phyloP scores from a whole-genome alignment of 1,140 invertebrate species.

The Lerema accius region DNA sequence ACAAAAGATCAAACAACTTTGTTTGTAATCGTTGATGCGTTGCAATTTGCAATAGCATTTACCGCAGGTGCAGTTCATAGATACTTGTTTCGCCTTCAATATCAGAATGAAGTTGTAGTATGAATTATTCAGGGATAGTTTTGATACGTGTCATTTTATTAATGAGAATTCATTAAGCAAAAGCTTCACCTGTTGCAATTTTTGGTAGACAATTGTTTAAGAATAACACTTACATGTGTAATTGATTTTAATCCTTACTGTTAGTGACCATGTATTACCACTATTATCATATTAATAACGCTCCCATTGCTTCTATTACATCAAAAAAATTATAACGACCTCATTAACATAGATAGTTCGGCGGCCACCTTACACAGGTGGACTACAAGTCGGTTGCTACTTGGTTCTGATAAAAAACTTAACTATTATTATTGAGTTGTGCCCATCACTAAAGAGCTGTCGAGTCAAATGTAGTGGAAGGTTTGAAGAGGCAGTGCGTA shows the following conservation, averaged over 20 bases:
- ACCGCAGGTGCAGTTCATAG: too few relatives aligned
- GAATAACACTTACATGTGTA: neutral
- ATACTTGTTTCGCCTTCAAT: too few relatives aligned
- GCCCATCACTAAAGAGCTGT: conserved; percentile 43
- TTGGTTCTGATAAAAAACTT: conserved; percentile 10
- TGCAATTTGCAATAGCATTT: too few relatives aligned
- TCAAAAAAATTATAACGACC: neutral
- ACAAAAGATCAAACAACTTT: too few relatives aligned
- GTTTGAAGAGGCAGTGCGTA: conserved; percentile 57
- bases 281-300: neutral
- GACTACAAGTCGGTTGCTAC: conserved; percentile 5
- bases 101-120: too few relatives aligned
- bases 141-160: too few relatives aligned
- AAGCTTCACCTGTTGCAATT: too few relatives aligned
- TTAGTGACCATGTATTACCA: neutral
- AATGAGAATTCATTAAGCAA: too few relatives aligned
- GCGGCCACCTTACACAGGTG: conserved; percentile 8
- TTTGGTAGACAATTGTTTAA: too few relatives aligned
- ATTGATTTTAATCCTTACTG: neutral
- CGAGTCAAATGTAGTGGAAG: conserved; percentile 70
- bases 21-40: too few relatives aligned
- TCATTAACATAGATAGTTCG: neutral
- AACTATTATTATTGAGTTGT: conserved; percentile 25
- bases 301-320: neutral
- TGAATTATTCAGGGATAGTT: too few relatives aligned